Base-by-base conservation (phyloP, 2,797 vertebrate genomes). In the Gephyroberyx darwinii region DNA sequence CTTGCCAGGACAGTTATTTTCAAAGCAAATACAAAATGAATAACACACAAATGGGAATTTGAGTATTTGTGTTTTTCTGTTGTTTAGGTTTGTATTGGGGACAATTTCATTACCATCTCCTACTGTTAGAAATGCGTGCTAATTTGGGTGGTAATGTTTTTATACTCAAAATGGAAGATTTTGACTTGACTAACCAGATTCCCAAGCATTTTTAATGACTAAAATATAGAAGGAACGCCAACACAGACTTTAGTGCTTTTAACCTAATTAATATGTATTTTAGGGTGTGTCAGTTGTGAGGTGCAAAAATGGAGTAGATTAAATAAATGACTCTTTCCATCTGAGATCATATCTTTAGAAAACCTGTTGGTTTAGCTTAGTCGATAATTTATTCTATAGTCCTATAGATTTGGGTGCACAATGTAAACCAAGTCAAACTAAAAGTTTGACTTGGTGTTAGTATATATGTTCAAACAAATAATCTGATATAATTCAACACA, bases 361-460 rank as follows among this genome's bases (percentile, higher is more conserved):
- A 68, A 74, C 71, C 51, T 51, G 57, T 61, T 58, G 71, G 68
- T 53, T 82, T 85, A 80, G 65, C 67, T n/a, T n/a, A 56, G 68
- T 51, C 54, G 47, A 71, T 75, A 75, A 79, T 84, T 74, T 57
- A 80, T 41, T 80, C 41, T 45, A 5, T 26, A 68, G 45, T 65
- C 52, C 50, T 45, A 22, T 48, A 45, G 48, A 68, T 67, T 51
- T 2, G n/a, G 5, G 9, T 41, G 26, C 67, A 75, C 72, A 70
- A 66, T 66, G 77, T 69, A 82, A 74, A 84, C 78, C 59, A 10
- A 77, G 80, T 85, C 78, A 84, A 82, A 86, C 77, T 71, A 65
- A 69, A 47, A 78, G 35, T 72, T 4, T 1, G 57, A 10, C 20
- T 53, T 53, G 10, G 22, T 26, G 22, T 30, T 8, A 55, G 4